phyloP scores from a whole-genome alignment of 2,113 vertebrate species.

The Ceuthmochares aereus region DNA sequence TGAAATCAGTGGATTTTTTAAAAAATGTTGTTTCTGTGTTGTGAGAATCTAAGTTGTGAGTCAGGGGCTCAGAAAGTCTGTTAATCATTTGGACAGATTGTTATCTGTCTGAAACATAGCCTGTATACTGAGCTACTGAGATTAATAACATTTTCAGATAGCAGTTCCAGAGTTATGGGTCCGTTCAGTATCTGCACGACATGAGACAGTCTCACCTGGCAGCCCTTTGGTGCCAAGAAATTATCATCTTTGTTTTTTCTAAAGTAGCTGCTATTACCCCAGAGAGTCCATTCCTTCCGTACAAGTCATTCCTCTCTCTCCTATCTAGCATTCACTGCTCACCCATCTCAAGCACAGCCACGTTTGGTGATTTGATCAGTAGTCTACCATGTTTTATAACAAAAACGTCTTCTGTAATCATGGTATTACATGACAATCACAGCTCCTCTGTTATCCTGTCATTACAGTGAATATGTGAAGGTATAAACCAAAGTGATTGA shows the following conservation, averaged over 20 bases:
- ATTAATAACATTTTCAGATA: background rate
- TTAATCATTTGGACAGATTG: background rate
- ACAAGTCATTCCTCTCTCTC: background rate
- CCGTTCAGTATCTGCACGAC: background rate
- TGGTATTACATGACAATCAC: background rate
- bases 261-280: background rate
- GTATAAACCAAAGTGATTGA: background rate
- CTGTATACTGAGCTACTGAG: background rate
- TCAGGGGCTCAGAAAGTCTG: background rate
- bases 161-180: background rate
- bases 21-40: background rate
- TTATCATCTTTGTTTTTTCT: background rate
- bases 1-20: background rate
- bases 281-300: background rate
- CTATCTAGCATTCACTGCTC: rapidly evolving
- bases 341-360: background rate
- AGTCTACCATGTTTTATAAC: background rate
- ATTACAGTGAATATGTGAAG: background rate
- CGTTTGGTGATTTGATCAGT: background rate
- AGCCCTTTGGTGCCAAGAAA: background rate
- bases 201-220: background rate
- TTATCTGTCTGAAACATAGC: background rate
- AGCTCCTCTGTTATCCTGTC: background rate
- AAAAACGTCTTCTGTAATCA: background rate
- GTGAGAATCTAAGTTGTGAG: background rate